Evolutionary conservation across 53 echinoderm and acorn worm genomes (phyloP).

Genomic region (Holothuria leucospilota): DNA sequence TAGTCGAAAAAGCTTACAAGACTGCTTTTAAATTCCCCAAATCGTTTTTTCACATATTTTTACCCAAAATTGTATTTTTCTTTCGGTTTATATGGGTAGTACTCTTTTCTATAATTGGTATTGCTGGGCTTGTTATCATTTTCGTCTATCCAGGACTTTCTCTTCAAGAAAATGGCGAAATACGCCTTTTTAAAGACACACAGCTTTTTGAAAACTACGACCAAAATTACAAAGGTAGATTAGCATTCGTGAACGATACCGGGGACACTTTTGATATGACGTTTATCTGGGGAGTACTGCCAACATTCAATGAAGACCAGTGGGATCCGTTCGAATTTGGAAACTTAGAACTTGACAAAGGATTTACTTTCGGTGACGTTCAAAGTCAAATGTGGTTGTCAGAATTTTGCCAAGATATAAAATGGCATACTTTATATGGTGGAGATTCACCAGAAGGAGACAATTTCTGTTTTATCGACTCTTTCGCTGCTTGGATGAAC

Average conservation of each 20-base stretch:
- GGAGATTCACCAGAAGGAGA: neutral
- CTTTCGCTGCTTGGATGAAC: constrained; percentile 56
- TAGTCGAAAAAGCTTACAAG: too few species aligned
- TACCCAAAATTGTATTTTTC: constrained; percentile 56
- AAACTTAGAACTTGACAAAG: constrained; percentile 20
- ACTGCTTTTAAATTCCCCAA: too few species aligned
- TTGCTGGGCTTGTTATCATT: constrained; percentile 54
- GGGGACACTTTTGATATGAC: constrained; percentile 17
- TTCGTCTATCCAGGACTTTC: constrained; percentile 52
- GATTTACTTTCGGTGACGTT: constrained; percentile 51
- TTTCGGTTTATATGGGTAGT: constrained; percentile 66
- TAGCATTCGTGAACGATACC: constrained; percentile 50
- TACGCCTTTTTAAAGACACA: too few species aligned
- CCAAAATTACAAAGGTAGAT: constrained; percentile 55
- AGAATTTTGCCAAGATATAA: constrained; percentile 62
- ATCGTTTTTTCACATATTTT: neutral
- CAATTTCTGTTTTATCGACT: constrained; percentile 65
- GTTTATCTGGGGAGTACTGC: constrained; percentile 72
- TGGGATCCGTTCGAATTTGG: constrained; percentile 65
- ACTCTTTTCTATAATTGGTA: constrained; percentile 45
- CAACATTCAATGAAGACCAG: constrained; percentile 5
- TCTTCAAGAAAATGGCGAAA: too few species aligned
- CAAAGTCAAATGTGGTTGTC: constrained; percentile 67
- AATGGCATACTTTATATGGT: constrained; percentile 51
- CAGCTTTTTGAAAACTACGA: constrained; percentile 65